These are phyloP conservation scores for Zoanthus gigantus DNA, from an alignment of 92 coral and sea anemone species.

Conservation along the genomic window DNA sequence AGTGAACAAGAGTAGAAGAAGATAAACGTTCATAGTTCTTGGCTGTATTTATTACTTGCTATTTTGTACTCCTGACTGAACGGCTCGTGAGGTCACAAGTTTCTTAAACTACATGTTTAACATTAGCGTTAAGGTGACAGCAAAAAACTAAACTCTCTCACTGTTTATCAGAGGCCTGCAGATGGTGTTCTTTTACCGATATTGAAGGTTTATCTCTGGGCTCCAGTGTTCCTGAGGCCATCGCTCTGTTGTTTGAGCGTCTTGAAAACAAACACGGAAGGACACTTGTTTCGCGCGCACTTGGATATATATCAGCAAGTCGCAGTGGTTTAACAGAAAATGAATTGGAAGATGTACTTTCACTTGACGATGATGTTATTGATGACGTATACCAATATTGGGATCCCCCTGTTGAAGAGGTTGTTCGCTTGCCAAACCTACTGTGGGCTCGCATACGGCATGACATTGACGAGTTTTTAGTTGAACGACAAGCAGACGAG, in stretches of 20 bases:
- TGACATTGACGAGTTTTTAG: conserved; percentile 85
- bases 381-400: conserved; percentile 94
- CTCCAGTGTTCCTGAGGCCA: conserved; percentile 82
- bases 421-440: conserved; percentile 87
- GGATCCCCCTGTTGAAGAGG: conserved; percentile 94
- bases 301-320: conserved; percentile 84
- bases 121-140: too few species aligned
- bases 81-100: too few species aligned
- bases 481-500: conserved; percentile 86
- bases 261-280: conserved; percentile 85
- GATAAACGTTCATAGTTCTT: too few species aligned
- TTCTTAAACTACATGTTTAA: too few species aligned
- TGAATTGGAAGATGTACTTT: conserved; percentile 83
- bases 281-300: conserved; percentile 80
- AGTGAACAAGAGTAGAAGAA: too few species aligned
- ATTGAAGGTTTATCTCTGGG: conserved; percentile 79
- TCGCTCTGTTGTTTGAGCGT: conserved; percentile 78
- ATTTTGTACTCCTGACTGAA: too few species aligned
- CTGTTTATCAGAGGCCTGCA: conserved; percentile 66
- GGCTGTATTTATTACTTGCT: too few species aligned
- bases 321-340: conserved; percentile 83
- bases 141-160: neutral
- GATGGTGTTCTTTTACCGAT: conserved; percentile 81
- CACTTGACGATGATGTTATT: conserved; percentile 92
- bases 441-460: conserved; percentile 91